These are phyloP conservation scores for Cebus imitator DNA, from an alignment of 2,113 vertebrate species.

Conservation along the genomic window DNA sequence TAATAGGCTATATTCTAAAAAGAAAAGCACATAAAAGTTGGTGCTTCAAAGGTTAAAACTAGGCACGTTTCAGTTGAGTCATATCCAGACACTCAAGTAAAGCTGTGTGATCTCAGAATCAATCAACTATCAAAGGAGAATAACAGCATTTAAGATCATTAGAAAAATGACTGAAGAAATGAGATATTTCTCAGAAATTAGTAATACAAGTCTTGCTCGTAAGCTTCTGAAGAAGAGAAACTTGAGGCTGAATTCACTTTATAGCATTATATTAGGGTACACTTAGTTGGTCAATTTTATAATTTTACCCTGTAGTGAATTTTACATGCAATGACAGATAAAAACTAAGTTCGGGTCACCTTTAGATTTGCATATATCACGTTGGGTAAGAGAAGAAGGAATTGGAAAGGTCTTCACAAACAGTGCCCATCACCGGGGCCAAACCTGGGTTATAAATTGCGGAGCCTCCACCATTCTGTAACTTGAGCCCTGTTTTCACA, in stretches of 20 bases:
- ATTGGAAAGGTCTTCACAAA: background rate
- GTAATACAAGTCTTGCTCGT: background rate
- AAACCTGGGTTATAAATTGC: background rate
- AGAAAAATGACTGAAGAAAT: background rate
- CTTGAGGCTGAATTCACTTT: background rate
- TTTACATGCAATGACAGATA: conserved; percentile 16
- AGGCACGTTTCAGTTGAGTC: background rate
- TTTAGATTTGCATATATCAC: background rate
- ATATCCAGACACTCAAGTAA: background rate
- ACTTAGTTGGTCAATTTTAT: background rate
- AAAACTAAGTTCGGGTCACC: background rate
- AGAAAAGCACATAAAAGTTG: background rate
- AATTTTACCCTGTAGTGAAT: background rate
- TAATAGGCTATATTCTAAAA: background rate
- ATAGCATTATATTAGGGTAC: background rate
- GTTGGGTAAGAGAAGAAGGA: conserved; percentile 39
- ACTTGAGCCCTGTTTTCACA: conserved; percentile 22
- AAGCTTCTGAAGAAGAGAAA: background rate
- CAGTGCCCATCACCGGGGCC: background rate
- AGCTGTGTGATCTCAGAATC: background rate
- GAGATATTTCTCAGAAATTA: background rate
- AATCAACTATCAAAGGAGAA: background rate
- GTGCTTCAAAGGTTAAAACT: background rate
- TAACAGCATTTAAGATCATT: background rate
- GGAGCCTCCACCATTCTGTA: background rate